A percentile compares a stretch with the other conserved stretches of the same genome.
These are phyloP conservation scores for Pelobates fuscus DNA, from an alignment of 2,113 vertebrate genomes.

Conservation along the genomic window DNA sequence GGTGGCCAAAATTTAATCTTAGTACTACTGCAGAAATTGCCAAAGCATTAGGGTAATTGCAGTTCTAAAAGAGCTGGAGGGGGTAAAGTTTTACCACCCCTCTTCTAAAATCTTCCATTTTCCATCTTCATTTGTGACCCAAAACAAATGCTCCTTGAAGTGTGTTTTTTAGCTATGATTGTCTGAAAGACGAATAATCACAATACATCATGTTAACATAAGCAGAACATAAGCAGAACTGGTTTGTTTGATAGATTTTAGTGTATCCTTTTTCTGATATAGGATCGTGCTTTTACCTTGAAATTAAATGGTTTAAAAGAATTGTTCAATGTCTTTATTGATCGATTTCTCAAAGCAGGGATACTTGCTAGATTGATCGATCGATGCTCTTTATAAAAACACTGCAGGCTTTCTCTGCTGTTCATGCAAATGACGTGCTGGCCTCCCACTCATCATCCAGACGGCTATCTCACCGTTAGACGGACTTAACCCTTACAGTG, in stretches of 20 bases:
- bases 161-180: too few relatives aligned
- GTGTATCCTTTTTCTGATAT: background rate
- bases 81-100: too few relatives aligned
- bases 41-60: too few relatives aligned
- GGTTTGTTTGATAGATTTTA: background rate
- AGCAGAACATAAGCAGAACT: too few relatives aligned
- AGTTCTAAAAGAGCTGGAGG: too few relatives aligned
- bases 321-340: slow-evolving; percentile 2
- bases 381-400: slow-evolving; percentile 7
- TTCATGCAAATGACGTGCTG: slow-evolving; percentile 19
- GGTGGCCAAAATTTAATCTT: too few relatives aligned
- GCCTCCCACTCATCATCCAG: slow-evolving; percentile 28
- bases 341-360: slow-evolving; percentile 13
- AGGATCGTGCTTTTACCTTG: background rate
- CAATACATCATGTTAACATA: background rate
- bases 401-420: slow-evolving; percentile 14
- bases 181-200: background rate
- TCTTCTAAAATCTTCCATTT: too few relatives aligned
- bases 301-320: slow-evolving; percentile 7
- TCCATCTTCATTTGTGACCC: too few relatives aligned
- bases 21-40: too few relatives aligned
- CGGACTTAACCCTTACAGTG: background rate
- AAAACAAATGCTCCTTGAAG: too few relatives aligned
- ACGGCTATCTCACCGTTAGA: background rate
- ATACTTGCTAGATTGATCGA: background rate